Base-by-base conservation (phyloP, 2,113 vertebrate species). In the Dromiciops gliroides region DNA sequence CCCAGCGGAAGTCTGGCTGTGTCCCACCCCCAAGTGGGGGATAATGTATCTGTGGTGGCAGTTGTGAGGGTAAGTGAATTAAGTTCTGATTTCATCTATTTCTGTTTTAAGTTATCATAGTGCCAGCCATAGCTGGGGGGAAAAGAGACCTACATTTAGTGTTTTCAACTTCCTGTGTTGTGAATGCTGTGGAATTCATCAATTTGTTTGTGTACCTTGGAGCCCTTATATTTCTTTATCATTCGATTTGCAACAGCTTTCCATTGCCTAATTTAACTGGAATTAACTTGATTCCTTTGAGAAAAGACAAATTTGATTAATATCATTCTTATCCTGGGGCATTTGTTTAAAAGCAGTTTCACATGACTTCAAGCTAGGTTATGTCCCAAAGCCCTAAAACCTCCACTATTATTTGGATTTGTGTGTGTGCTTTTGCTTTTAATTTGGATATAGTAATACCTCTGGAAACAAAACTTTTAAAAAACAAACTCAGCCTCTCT, bases 11-110 rank as follows among this genome's bases (percentile, higher is more conserved):
- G 91, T 97, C 93, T 98, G 0, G n/a, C 98, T 16, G 51, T 98
- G 93, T 94, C 97, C 89, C 98, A 90, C 7, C 96, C 98, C 92
- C 98, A 94, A 88, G 97, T 89, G 52, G 98, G 97, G 0, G 99
- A 99, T 3, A 97, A 97, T 22, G 95, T 99, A 94, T 99, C 99
- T n/a, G 98, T 99, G 95, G 98, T 99, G 48, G 98, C 99, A 0
- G 98, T 99, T 94, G 97, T 99, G 95, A 98, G 98, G 98, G 99
- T 99, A 97, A 98, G 98, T 98, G 93, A 44, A 92, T 93, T 50
- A 51, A 2, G 11, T 91, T 8, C 28, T 93, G 48, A 52, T 56
- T 88, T 44, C 83, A 93, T 49, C 60, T 89, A 48, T 3, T 25
- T 94, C 96, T 48, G 8, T 91, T 67, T 95, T 92, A 90, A 94